A percentile compares a stretch with the other conserved stretches of the same genome.
Evolutionary conservation across 2,888 invertebrate genomes (phyloP).

Genomic region (Neoaliturus tenellus): DNA sequence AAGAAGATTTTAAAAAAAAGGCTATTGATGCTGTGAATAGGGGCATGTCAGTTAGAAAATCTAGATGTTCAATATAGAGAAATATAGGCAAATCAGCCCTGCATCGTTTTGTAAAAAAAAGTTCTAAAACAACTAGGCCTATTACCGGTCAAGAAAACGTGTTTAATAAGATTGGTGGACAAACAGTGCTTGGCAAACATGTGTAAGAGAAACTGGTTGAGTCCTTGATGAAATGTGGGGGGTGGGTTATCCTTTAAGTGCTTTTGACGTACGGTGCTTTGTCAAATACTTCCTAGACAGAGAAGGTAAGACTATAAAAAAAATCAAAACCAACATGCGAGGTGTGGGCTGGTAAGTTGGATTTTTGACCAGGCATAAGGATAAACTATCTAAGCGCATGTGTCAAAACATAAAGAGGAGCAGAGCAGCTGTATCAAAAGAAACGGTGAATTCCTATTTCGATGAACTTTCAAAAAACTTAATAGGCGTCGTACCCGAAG

Average conservation of each 20-base stretch:
- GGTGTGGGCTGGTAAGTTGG: not conserved
- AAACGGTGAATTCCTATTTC: not conserved
- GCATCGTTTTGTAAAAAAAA: not conserved
- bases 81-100: not conserved
- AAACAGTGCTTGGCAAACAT: not conserved
- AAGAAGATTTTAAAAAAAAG: not conserved
- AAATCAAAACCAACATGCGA: constrained; percentile 1
- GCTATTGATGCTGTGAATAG: not conserved
- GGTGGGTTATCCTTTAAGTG: not conserved
- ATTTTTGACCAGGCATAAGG: not conserved
- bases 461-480: not conserved
- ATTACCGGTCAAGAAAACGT: not conserved
- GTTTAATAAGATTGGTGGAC: not conserved
- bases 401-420: constrained; percentile 5
- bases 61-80: not conserved
- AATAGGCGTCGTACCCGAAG: not conserved
- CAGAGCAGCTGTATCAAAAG: not conserved
- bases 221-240: not conserved
- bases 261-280: not conserved
- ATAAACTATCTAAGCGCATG: not conserved
- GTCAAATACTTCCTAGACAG: not conserved
- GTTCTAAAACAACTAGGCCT: not conserved
- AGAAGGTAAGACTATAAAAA: constrained; percentile 9
- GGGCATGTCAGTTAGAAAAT: not conserved
- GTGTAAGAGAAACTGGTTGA: not conserved